These are phyloP conservation scores for Synergus umbraculus DNA, from an alignment of 2,888 invertebrate species.

Conservation along the genomic window DNA sequence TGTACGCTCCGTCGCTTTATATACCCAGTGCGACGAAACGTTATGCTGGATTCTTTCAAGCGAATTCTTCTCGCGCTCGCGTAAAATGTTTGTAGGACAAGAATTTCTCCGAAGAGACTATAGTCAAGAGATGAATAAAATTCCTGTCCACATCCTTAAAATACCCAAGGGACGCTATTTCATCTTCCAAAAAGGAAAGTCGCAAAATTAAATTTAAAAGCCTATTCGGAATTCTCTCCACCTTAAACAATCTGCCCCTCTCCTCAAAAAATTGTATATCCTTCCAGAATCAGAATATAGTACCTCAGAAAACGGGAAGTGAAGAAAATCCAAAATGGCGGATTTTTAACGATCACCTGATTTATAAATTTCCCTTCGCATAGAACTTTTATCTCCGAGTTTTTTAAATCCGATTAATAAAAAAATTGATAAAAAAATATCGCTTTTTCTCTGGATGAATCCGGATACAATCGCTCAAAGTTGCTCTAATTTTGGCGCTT, in stretches of 20 bases:
- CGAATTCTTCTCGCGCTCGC: conserved; percentile 43
- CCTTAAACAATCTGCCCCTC: neutral
- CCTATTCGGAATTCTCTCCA: neutral
- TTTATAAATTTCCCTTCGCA: neutral
- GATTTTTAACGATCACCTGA: conserved; percentile 11
- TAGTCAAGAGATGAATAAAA: conserved; percentile 1
- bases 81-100: conserved; percentile 37
- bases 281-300: no score
- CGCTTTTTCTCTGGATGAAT: conserved; percentile 8
- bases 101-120: conserved; percentile 22
- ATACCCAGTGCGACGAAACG: conserved; percentile 71
- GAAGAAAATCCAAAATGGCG: conserved; percentile 42
- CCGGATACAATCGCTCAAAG: conserved; percentile 47
- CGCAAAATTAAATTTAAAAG: no score
- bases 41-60: conserved; percentile 57
- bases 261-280: neutral
- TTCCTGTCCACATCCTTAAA: neutral
- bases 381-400: no score
- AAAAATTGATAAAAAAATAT: no score
- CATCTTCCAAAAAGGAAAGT: neutral
- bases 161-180: neutral
- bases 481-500: conserved; percentile 53
- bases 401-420: no score
- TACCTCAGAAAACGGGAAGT: conserved; percentile 46
- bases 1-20: conserved; percentile 68